Conservation (phyloP, 2,888 invertebrate species). For the Halictus quadricinctus region DNA sequence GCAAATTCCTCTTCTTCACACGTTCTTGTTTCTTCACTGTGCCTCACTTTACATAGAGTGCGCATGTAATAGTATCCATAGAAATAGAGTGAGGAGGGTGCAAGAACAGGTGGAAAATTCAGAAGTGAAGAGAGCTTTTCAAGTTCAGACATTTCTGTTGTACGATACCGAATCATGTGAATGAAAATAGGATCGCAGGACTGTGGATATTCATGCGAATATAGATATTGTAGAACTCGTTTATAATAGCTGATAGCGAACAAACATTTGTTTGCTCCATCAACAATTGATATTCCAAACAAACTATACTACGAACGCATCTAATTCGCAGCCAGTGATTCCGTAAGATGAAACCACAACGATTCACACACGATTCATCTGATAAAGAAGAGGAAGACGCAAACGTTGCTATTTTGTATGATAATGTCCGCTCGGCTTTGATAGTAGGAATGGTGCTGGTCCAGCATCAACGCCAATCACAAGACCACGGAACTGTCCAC, state of each 20-base stretch:
- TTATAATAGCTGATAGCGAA: not conserved
- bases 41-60: not conserved
- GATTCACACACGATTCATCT: not conserved
- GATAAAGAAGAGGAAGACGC: not conserved
- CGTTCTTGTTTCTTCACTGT: slow-evolving; percentile 10
- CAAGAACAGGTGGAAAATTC: not conserved
- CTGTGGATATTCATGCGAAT: not conserved
- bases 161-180: not conserved
- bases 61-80: not conserved
- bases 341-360: not conserved
- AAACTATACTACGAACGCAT: not conserved
- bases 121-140: not conserved
- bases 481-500: slow-evolving; percentile 51
- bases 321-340: not conserved
- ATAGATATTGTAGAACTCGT: not conserved
- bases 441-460: slow-evolving; percentile 10
- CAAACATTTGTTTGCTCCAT: not conserved
- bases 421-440: slow-evolving; percentile 43
- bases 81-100: not conserved
- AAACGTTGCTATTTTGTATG: slow-evolving; percentile 8
- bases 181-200: not conserved
- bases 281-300: not conserved
- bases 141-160: not conserved
- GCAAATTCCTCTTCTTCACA: not conserved
- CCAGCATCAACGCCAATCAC: slow-evolving; percentile 22